phyloP scores from a whole-genome alignment of 2,113 vertebrate genomes.

The Oryzias melastigma region DNA sequence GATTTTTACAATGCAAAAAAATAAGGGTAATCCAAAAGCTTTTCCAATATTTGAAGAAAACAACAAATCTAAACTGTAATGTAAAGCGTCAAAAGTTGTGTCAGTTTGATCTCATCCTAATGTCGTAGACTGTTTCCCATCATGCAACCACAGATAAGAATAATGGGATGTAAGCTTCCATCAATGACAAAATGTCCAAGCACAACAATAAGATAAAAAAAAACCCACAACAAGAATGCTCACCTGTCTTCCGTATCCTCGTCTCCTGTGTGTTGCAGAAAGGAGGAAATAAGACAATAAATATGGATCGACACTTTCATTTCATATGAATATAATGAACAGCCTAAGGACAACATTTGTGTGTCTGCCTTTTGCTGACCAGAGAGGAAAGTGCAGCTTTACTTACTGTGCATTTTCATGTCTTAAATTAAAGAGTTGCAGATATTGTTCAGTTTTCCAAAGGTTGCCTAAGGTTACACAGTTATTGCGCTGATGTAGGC shows the following conservation, averaged over 20 bases:
- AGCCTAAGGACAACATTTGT: constrained; percentile 25
- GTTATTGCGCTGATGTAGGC: constrained; percentile 41
- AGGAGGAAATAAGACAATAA: constrained; percentile 47
- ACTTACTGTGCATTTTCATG: constrained; percentile 66
- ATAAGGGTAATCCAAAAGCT: constrained; percentile 32
- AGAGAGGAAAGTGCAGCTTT: constrained; percentile 43
- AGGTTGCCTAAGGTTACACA: constrained; percentile 28
- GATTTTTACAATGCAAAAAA: constrained; percentile 13
- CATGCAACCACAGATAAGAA: constrained; percentile 60
- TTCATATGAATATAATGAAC: constrained; percentile 35
- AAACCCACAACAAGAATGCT: constrained; percentile 38
- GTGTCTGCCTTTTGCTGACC: constrained; percentile 58
- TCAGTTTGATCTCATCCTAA: constrained; percentile 47
- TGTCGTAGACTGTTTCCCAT: constrained; percentile 57
- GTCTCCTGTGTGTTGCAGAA: constrained; percentile 50
- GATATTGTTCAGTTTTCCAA: constrained; percentile 41
- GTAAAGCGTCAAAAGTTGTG: constrained; percentile 44
- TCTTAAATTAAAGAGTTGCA: constrained; percentile 50
- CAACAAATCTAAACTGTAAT: constrained; percentile 34
- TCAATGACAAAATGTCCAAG: constrained; percentile 39
- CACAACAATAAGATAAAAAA: constrained; percentile 40
- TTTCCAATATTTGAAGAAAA: constrained; percentile 42
- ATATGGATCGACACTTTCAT: constrained; percentile 40
- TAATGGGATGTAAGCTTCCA: constrained; percentile 48
- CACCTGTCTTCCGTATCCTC: constrained; percentile 69